Conservation (phyloP, 2,888 invertebrate genomes). For the Synanthedon myopaeformis region DNA sequence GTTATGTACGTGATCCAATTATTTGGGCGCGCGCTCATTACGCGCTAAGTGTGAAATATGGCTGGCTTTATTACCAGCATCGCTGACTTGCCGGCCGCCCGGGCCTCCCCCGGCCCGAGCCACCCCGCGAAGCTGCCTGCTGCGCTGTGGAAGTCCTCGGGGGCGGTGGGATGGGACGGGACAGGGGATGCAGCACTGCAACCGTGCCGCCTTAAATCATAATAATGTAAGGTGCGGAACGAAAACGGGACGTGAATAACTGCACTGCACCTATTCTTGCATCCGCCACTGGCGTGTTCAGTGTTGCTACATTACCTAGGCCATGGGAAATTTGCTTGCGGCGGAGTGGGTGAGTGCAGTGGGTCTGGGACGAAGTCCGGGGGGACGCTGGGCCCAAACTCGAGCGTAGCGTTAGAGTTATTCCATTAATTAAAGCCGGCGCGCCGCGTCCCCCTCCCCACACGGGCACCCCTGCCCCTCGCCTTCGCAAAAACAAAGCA, state of each 20-base stretch:
- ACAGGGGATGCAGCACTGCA: conserved; percentile 45
- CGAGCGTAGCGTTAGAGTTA: conserved; percentile 36
- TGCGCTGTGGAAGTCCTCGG: background rate
- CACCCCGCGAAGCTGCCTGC: background rate
- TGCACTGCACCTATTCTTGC: background rate
- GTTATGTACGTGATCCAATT: conserved; percentile 73
- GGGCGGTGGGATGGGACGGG: conserved; percentile 8
- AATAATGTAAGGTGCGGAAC: conserved; percentile 56
- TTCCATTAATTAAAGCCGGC: conserved; percentile 60
- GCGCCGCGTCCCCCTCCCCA: conserved; percentile 13
- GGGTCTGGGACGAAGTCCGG: conserved; percentile 13
- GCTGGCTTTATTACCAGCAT: conserved; percentile 64
- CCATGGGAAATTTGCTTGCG: background rate
- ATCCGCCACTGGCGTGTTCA: too few relatives aligned
- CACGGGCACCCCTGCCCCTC: conserved; percentile 12
- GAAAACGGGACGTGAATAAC: conserved; percentile 16
- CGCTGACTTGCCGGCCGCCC: conserved; percentile 38
- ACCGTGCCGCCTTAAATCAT: conserved; percentile 60
- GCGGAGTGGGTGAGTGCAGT: conserved; percentile 12
- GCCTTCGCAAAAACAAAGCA: conserved; percentile 45
- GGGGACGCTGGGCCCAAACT: conserved; percentile 17
- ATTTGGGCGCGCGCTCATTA: conserved; percentile 72
- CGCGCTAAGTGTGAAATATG: conserved; percentile 72
- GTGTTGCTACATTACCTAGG: background rate
- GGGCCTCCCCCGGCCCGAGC: conserved; percentile 5